phyloP scores from a whole-genome alignment of 2,797 vertebrate genomes.

The Channa striata region DNA sequence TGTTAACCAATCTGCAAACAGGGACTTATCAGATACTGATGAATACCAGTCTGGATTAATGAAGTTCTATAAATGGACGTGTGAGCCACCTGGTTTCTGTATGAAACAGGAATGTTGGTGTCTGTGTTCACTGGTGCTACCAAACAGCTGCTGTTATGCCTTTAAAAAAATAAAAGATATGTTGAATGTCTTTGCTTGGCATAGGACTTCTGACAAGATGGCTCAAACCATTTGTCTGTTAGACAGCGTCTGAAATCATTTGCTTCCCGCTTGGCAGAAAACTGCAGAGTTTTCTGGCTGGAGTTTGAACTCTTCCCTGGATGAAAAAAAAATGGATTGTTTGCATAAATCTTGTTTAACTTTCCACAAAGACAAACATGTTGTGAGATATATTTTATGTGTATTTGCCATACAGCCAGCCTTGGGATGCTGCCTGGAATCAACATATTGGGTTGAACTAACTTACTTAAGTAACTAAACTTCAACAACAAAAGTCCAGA shows the following conservation, averaged over 20 bases:
- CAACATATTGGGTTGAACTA: too few species aligned
- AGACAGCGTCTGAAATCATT: neutral
- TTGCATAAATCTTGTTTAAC: slow-evolving; percentile 2
- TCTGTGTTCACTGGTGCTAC: neutral
- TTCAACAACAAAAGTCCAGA: too few species aligned
- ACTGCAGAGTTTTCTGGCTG: neutral
- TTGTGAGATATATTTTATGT: neutral
- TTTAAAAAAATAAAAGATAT: neutral
- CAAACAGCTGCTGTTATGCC: neutral
- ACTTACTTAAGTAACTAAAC: too few species aligned
- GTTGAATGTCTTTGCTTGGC: neutral
- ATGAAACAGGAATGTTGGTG: too few species aligned
- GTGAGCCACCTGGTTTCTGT: too few species aligned
- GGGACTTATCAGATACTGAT: too few species aligned
- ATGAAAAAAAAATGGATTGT: neutral
- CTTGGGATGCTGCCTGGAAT: too few species aligned
- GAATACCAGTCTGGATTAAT: too few species aligned
- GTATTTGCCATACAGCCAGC: neutral
- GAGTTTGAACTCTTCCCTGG: neutral
- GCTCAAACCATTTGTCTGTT: neutral
- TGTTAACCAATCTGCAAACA: too few species aligned
- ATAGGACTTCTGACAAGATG: neutral
- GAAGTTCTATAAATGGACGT: too few species aligned
- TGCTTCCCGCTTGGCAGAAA: slow-evolving; percentile 5
- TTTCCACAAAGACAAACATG: slow-evolving; percentile 18